These are phyloP conservation scores for Cephus sareptanus DNA, from an alignment of 2,888 invertebrate genomes.

Conservation along the genomic window DNA sequence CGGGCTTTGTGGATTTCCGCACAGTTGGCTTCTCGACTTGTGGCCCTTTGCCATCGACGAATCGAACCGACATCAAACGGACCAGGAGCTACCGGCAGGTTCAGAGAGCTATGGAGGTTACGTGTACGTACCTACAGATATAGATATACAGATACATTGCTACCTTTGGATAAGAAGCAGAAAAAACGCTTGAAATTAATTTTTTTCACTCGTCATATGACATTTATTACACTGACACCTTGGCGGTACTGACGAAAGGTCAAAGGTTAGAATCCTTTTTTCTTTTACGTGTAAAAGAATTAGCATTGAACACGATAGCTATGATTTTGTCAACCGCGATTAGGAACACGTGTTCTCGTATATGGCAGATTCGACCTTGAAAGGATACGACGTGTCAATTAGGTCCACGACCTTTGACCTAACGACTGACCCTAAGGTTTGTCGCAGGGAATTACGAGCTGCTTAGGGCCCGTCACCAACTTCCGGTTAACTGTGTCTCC, in stretches of 20 bases:
- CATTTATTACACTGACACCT: not conserved
- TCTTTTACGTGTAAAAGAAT: not conserved
- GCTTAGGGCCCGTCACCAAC: not conserved
- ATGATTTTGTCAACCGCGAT: not conserved
- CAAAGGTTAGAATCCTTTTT: conserved; percentile 17
- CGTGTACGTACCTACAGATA: not conserved
- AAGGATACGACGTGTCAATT: not conserved
- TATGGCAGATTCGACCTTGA: not conserved
- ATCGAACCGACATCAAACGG: conserved; percentile 24
- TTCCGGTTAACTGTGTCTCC: not conserved
- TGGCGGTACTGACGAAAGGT: not conserved
- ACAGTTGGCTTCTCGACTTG: conserved; percentile 22
- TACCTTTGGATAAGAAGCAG: not conserved
- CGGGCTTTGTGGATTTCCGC: conserved; percentile 23
- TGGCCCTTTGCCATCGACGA: conserved; percentile 17
- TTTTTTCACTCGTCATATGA: not conserved
- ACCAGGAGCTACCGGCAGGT: conserved; percentile 6
- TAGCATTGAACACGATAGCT: not conserved
- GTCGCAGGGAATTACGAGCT: not conserved
- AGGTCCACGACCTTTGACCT: not conserved
- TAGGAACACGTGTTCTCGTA: not conserved
- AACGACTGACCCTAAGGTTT: not conserved
- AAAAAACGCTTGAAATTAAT: not conserved
- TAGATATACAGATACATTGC: not conserved
- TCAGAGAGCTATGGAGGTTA: not conserved